A percentile compares a stretch with the other conserved stretches of the same genome.
These are phyloP conservation scores for Sisor rabdophorus DNA, from an alignment of 2,113 vertebrate genomes.

Conservation along the genomic window DNA sequence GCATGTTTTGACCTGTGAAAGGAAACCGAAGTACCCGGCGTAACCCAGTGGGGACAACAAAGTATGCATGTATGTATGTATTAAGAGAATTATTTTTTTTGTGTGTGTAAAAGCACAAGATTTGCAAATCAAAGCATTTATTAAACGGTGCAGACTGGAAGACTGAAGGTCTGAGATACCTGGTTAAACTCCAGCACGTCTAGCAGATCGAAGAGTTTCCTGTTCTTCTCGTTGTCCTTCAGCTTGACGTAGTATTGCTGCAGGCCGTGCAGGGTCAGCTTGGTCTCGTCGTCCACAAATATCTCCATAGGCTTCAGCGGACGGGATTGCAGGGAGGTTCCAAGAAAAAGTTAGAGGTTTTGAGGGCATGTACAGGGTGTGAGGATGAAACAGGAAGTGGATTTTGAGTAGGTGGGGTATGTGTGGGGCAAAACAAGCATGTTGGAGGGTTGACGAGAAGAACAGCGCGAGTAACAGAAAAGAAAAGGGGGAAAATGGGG, in stretches of 20 bases:
- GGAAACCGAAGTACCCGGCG: too few species aligned
- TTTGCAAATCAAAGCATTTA: too few species aligned
- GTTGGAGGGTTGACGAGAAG: neutral
- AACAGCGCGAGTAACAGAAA: conserved; percentile 3
- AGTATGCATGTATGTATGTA: too few species aligned
- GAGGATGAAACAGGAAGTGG: conserved; percentile 53
- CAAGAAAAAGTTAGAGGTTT: neutral
- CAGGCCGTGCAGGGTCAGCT: conserved; percentile 80
- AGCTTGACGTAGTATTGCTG: conserved; percentile 84
- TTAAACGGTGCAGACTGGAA: neutral
- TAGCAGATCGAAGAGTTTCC: conserved; percentile 79
- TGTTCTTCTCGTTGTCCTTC: conserved; percentile 85
- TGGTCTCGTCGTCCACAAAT: conserved; percentile 83
- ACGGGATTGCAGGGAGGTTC: conserved; percentile 39
- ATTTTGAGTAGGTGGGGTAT: neutral
- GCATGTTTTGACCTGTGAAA: too few species aligned
- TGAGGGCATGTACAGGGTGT: neutral
- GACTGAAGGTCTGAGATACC: conserved; percentile 31
- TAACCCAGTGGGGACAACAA: too few species aligned
- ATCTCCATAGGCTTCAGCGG: conserved; percentile 78
- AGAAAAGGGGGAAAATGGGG: too few species aligned
- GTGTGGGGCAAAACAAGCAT: neutral
- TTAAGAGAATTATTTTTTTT: too few species aligned
- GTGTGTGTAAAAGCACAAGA: too few species aligned
- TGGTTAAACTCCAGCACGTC: conserved; percentile 82